Percentiles rank a stretch among this genome's conserved stretches.
These are phyloP conservation scores for Sebastes cheni DNA, from an alignment of 2,797 vertebrate genomes.

Conservation along the genomic window DNA sequence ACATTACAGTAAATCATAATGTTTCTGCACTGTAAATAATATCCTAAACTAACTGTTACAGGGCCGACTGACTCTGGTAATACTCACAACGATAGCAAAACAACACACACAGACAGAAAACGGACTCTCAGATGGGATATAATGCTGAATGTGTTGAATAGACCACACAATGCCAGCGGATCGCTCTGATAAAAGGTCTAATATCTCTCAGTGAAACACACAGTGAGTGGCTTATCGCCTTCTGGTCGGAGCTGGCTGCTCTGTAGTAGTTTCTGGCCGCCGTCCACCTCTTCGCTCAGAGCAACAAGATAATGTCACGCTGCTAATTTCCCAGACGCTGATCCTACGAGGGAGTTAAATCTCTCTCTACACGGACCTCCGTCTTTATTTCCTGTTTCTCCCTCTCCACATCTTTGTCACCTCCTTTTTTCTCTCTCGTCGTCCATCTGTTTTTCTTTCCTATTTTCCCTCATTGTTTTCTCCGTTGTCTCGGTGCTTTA, in stretches of 20 bases:
- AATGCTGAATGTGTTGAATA: background rate
- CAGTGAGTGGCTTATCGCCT: constrained; percentile 24
- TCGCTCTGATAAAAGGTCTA: constrained; percentile 17
- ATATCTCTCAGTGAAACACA: background rate
- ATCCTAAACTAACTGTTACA: no score
- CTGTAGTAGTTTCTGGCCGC: constrained; percentile 40
- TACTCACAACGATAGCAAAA: background rate
- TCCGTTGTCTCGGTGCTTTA: background rate
- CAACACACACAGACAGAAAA: background rate
- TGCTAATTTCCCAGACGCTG: constrained; percentile 50
- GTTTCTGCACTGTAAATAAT: background rate
- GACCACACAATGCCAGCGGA: constrained; percentile 5
- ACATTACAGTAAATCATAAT: background rate
- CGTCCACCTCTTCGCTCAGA: constrained; percentile 45
- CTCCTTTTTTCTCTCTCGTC: background rate
- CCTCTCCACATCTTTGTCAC: background rate
- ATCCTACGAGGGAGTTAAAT: constrained; percentile 1
- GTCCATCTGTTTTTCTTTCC: background rate
- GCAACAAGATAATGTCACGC: constrained; percentile 66
- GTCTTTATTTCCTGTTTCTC: background rate
- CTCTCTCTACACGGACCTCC: background rate
- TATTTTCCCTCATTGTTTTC: background rate
- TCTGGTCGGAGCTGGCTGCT: constrained; percentile 14
- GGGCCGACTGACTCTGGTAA: background rate
- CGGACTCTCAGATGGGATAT: background rate